These are phyloP conservation scores for Agrochola lota DNA, from an alignment of 2,888 invertebrate genomes.

Conservation along the genomic window DNA sequence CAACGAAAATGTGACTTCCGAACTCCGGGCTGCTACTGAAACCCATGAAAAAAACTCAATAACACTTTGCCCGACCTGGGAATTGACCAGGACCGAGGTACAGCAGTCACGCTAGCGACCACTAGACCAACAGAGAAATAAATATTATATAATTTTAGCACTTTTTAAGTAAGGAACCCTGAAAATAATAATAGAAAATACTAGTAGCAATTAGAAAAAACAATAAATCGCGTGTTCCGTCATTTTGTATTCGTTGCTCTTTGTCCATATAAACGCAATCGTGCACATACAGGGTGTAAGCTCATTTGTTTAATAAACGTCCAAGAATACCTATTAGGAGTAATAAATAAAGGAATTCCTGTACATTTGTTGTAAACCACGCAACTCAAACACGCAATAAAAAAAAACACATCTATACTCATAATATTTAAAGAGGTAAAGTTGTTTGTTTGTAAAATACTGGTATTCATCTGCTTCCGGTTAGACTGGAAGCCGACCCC, in stretches of 20 bases:
- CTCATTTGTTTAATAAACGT: slow-evolving; percentile 72
- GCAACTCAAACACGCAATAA: slow-evolving; percentile 66
- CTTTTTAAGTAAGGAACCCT: neutral
- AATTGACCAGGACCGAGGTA: too few relatives aligned
- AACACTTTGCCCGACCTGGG: too few relatives aligned
- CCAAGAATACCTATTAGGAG: slow-evolving; percentile 70
- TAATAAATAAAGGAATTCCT: slow-evolving; percentile 65
- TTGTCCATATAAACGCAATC: slow-evolving; percentile 23
- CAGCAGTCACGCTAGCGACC: too few relatives aligned
- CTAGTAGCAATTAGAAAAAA: neutral
- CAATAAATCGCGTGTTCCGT: slow-evolving; percentile 42
- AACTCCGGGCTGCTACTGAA: too few relatives aligned
- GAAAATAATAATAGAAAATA: neutral
- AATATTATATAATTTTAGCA: neutral
- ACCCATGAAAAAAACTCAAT: too few relatives aligned
- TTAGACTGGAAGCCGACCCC: too few relatives aligned
- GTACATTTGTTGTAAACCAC: slow-evolving; percentile 60
- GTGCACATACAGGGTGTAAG: slow-evolving; percentile 60
- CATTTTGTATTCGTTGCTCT: slow-evolving; percentile 14
- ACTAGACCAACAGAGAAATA: too few relatives aligned
- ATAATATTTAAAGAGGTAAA: neutral
- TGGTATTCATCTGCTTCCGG: too few relatives aligned
- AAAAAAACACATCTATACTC: too few relatives aligned
- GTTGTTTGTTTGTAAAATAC: neutral
- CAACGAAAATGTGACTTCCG: too few relatives aligned